These are phyloP conservation scores for Drosophila arawakana DNA, from an alignment of 1,140 invertebrate genomes.

Conservation along the genomic window DNA sequence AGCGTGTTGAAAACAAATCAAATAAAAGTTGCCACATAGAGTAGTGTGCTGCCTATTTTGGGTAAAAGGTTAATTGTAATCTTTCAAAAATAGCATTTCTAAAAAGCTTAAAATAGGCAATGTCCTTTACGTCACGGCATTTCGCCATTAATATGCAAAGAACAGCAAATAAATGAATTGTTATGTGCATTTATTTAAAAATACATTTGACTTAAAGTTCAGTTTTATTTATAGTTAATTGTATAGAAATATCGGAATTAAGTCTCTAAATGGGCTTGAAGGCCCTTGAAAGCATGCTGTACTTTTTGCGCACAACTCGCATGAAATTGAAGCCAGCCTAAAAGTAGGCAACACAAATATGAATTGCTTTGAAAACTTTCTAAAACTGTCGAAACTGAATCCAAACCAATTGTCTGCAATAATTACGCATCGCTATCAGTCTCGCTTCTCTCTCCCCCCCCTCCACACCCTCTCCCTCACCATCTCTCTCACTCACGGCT, in stretches of 20 bases:
- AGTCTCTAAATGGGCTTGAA: background rate
- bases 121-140: no score
- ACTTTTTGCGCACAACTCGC: background rate
- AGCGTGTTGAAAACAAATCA: background rate
- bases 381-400: slow-evolving; percentile 19
- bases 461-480: background rate
- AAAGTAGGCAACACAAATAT: slow-evolving; percentile 14
- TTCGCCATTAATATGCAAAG: no score
- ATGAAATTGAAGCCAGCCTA: slow-evolving; percentile 19
- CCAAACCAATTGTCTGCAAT: slow-evolving; percentile 19
- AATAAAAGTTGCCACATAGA: background rate
- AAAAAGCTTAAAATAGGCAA: no score
- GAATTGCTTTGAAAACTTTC: slow-evolving; percentile 2
- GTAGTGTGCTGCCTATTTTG: background rate
- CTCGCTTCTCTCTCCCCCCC: no score
- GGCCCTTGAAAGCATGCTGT: background rate
- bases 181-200: no score
- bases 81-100: background rate
- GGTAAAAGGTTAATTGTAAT: background rate
- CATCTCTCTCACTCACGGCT: background rate
- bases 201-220: no score
- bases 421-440: slow-evolving; percentile 26
- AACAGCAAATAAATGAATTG: no score
- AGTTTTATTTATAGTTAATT: no score
- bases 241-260: no score